phyloP scores from a whole-genome alignment of 2,797 vertebrate species.

The Sebastes iracundus region DNA sequence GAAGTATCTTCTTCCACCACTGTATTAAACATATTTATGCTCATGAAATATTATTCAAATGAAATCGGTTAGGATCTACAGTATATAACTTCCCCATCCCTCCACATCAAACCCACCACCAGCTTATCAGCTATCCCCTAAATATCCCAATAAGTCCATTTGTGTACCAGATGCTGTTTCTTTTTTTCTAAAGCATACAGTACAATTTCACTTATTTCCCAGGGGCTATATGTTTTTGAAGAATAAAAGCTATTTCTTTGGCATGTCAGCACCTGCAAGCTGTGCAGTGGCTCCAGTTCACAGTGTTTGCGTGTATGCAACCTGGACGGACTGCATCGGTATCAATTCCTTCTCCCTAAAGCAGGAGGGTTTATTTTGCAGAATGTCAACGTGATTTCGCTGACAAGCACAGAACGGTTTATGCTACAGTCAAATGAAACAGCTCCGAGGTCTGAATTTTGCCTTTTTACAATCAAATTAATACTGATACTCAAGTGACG shows the following conservation, averaged over 20 bases:
- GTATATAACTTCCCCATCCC: background rate
- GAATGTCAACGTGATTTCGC: slow-evolving; percentile 29
- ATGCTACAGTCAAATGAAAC: background rate
- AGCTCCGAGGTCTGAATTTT: background rate
- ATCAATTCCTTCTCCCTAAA: slow-evolving; percentile 28
- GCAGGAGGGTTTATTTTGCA: background rate
- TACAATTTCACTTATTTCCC: slow-evolving; percentile 16
- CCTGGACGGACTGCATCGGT: background rate
- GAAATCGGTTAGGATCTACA: background rate
- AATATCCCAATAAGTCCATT: background rate
- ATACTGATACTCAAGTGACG: background rate
- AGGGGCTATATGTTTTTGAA: slow-evolving; percentile 16
- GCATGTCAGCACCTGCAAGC: slow-evolving; percentile 41
- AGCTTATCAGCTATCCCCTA: background rate
- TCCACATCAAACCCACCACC: background rate
- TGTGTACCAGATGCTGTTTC: background rate
- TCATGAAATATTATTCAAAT: background rate
- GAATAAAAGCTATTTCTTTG: slow-evolving; percentile 28
- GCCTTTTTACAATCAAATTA: background rate
- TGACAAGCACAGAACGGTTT: background rate
- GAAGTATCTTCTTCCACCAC: background rate
- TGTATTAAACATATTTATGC: background rate
- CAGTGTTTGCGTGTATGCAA: background rate
- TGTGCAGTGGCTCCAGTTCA: slow-evolving; percentile 15
- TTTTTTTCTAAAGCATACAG: background rate